A percentile compares a stretch with the other conserved stretches of the same genome.
phyloP scores from a whole-genome alignment of 2,113 vertebrate species.

The Cricetomys ansorgei region DNA sequence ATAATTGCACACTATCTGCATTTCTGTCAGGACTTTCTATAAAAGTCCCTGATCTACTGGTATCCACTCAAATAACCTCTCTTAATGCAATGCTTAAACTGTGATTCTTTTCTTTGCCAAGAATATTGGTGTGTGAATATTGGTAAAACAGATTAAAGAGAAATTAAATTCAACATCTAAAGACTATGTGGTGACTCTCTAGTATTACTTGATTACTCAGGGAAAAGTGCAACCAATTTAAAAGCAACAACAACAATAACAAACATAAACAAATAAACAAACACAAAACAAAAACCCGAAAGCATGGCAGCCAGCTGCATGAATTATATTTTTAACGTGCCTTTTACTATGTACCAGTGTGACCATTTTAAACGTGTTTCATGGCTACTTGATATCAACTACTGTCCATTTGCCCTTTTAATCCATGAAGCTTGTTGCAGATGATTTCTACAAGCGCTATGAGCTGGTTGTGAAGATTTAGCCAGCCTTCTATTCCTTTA shows the following conservation, averaged over 20 bases:
- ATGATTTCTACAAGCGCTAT: constrained; percentile 67
- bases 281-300: too few relatives aligned
- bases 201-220: neutral
- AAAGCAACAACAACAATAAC: neutral
- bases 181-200: neutral
- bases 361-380: constrained; percentile 54
- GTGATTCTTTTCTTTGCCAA: too few relatives aligned
- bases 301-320: too few relatives aligned
- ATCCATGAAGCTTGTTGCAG: constrained; percentile 66
- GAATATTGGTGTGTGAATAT: too few relatives aligned
- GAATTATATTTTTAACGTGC: neutral
- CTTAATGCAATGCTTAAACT: too few relatives aligned
- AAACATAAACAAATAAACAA: neutral
- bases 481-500: constrained; percentile 49
- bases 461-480: constrained; percentile 44
- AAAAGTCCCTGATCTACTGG: too few relatives aligned
- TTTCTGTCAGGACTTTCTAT: neutral
- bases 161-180: neutral
- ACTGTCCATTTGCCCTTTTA: constrained; percentile 48
- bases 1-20: too few relatives aligned
- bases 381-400: constrained; percentile 22
- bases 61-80: too few relatives aligned
- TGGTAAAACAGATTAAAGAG: neutral
- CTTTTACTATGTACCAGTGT: constrained; percentile 27
- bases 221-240: neutral